A percentile compares a stretch with the other conserved stretches of the same genome.
phyloP scores from a whole-genome alignment of 1,140 invertebrate species.

The Leguminivora glycinivorella region DNA sequence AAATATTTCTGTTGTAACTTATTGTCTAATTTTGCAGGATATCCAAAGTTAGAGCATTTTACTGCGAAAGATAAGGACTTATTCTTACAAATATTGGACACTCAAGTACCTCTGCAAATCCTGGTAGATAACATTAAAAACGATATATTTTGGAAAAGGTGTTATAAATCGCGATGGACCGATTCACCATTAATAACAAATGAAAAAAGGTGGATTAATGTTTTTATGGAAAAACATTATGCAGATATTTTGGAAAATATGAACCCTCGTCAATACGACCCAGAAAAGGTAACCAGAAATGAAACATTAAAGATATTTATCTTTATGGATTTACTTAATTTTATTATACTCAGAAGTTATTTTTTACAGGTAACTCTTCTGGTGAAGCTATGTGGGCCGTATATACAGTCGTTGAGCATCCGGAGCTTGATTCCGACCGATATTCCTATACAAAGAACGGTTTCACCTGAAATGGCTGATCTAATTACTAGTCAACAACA shows the following conservation, averaged over 20 bases:
- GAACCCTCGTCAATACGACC: slow-evolving; percentile 74
- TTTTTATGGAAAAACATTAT: slow-evolving; percentile 73
- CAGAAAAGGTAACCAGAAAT: slow-evolving; percentile 77
- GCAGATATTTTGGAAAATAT: slow-evolving; percentile 74
- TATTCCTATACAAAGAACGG: slow-evolving; percentile 62
- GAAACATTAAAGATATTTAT: no score
- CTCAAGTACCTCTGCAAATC: slow-evolving; percentile 67
- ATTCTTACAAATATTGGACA: slow-evolving; percentile 71
- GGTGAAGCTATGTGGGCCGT: slow-evolving; percentile 71
- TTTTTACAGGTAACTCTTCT: slow-evolving; percentile 66
- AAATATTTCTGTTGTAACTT: background rate
- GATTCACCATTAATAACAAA: slow-evolving; percentile 50
- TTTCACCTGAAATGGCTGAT: slow-evolving; percentile 69
- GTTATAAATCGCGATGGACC: slow-evolving; percentile 65
- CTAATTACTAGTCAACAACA: slow-evolving; percentile 57
- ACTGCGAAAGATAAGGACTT: slow-evolving; percentile 70
- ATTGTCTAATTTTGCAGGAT: slow-evolving; percentile 47
- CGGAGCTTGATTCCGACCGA: slow-evolving; percentile 66
- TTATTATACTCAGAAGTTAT: background rate
- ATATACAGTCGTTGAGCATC: slow-evolving; percentile 65
- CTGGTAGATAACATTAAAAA: slow-evolving; percentile 72
- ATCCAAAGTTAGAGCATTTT: slow-evolving; percentile 56
- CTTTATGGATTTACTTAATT: no score
- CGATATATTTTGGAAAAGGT: slow-evolving; percentile 77
- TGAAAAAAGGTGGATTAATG: slow-evolving; percentile 71